Evolutionary conservation across 2,797 vertebrate species (phyloP).

Genomic region (Poeciliopsis infans): DNA sequence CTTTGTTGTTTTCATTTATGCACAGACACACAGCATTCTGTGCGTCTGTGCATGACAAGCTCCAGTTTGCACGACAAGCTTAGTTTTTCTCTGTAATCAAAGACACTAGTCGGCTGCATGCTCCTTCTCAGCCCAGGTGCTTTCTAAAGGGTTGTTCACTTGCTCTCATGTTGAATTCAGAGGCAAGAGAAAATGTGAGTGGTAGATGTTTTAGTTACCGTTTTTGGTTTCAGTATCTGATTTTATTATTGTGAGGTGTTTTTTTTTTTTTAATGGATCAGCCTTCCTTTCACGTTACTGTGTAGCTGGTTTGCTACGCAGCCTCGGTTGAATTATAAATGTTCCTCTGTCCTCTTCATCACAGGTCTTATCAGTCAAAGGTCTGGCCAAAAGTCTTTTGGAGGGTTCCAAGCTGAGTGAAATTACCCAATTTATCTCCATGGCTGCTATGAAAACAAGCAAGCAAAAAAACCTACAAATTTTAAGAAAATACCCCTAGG

Average conservation of each 20-base stretch:
- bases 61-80: conserved; percentile 56
- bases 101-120: conserved; percentile 45
- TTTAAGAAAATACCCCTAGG: not conserved
- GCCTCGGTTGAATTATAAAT: conserved; percentile 22
- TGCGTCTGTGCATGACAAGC: not conserved
- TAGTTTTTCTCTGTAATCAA: conserved; percentile 57
- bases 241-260: conserved; percentile 35
- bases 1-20: conserved; percentile 44
- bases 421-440: not conserved
- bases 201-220: conserved; percentile 23
- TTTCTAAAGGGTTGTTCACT: conserved; percentile 40
- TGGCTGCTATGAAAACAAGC: not conserved
- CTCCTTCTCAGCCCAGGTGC: conserved; percentile 53
- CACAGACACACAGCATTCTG: conserved; percentile 14
- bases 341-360: not conserved
- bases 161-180: conserved; percentile 30
- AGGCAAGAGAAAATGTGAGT: conserved; percentile 35
- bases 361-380: conserved; percentile 1
- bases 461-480: not conserved
- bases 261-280: conserved; percentile 22
- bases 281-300: conserved; percentile 2
- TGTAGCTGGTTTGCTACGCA: not conserved
- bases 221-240: conserved; percentile 20
- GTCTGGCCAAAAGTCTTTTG: not conserved
- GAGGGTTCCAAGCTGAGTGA: not conserved